Evolutionary conservation across 1,140 invertebrate species (phyloP).

Genomic region (Drosophila nasuta): DNA sequence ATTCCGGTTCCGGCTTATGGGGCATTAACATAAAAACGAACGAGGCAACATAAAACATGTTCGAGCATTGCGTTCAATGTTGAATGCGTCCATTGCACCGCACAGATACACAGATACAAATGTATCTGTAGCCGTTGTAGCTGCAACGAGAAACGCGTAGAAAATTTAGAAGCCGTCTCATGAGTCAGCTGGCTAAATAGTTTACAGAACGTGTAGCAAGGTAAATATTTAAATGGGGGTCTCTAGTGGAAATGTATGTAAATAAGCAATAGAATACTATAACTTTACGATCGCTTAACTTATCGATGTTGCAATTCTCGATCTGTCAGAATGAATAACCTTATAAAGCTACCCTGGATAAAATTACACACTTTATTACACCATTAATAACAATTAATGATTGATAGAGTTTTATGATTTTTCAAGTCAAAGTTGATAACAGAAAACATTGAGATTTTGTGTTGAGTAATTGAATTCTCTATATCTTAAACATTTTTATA

Average conservation of each 20-base stretch:
- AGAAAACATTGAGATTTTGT: no score
- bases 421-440: no score
- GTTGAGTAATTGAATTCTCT: no score
- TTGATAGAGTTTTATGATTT: no score
- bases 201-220: slow-evolving; percentile 25
- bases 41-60: slow-evolving; percentile 55
- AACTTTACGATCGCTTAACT: not conserved
- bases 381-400: no score
- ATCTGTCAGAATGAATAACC: not conserved
- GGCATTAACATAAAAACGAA: slow-evolving; percentile 65
- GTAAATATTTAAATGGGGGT: slow-evolving; percentile 11
- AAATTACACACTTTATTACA: no score
- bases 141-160: slow-evolving; percentile 59
- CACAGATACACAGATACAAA: slow-evolving; percentile 48
- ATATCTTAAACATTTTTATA: no score
- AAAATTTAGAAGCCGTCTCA: slow-evolving; percentile 23
- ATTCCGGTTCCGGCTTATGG: slow-evolving; percentile 67
- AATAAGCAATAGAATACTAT: not conserved
- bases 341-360: not conserved
- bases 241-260: not conserved
- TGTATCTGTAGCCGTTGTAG: slow-evolving; percentile 45
- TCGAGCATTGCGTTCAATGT: slow-evolving; percentile 65
- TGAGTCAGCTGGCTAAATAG: slow-evolving; percentile 40
- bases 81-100: slow-evolving; percentile 69
- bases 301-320: not conserved